A percentile compares a stretch with the other conserved stretches of the same genome.
Conservation (phyloP, 1,140 invertebrate species). For the Neodiprion lecontei region DNA sequence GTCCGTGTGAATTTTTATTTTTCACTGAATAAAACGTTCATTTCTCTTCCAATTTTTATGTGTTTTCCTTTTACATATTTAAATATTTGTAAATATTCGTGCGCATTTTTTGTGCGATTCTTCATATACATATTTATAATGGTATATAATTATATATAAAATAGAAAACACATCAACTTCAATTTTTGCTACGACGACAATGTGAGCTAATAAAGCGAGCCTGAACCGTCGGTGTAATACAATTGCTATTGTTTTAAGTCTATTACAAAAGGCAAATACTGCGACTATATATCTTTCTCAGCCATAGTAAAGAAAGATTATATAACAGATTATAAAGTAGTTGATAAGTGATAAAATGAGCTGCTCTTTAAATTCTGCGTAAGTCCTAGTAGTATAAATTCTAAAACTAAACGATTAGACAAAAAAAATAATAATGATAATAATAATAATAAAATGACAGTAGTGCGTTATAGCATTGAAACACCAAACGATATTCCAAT, state of each 20-base stretch:
- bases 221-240: too few species aligned
- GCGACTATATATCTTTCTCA: not conserved
- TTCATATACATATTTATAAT: not conserved
- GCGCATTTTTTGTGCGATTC: not conserved
- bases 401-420: not conserved
- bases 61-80: not conserved
- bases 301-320: not conserved
- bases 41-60: not conserved
- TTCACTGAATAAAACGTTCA: not conserved
- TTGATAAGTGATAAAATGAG: slow-evolving; percentile 1
- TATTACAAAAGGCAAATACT: not conserved
- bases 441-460: too few species aligned
- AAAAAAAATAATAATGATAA: not conserved
- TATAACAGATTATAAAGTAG: not conserved
- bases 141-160: too few species aligned
- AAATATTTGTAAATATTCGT: not conserved
- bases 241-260: not conserved
- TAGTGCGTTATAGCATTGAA: too few species aligned
- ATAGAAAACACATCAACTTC: too few species aligned
- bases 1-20: not conserved
- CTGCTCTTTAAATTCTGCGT: not conserved
- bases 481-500: too few species aligned
- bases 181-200: too few species aligned
- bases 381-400: not conserved
- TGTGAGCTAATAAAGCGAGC: too few species aligned